These are phyloP conservation scores for Gerris lacustris DNA, from an alignment of 2,888 invertebrate genomes.

Conservation along the genomic window DNA sequence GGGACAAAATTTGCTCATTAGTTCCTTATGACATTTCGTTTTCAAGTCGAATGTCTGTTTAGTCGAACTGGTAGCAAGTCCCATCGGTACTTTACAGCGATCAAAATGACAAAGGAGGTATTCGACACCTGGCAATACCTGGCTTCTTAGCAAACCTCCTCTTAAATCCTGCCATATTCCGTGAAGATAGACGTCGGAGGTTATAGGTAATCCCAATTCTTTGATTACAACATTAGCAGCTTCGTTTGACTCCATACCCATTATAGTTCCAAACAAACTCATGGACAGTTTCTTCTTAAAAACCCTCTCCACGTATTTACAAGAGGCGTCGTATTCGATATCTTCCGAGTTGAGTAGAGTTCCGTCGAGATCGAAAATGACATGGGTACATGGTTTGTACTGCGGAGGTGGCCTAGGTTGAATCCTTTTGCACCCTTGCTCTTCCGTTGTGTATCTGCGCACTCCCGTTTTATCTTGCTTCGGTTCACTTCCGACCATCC, in stretches of 20 bases:
- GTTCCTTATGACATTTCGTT: slow-evolving; percentile 9
- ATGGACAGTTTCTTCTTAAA: neutral
- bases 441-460: too few species aligned
- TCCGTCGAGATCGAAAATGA: neutral
- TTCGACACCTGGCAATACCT: slow-evolving; percentile 5
- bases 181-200: slow-evolving; percentile 19
- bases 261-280: neutral
- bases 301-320: neutral
- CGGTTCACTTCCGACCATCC: too few species aligned
- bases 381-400: neutral
- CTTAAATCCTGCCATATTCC: slow-evolving; percentile 22
- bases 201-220: slow-evolving; percentile 16
- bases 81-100: slow-evolving; percentile 19
- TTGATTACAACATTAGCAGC: slow-evolving; percentile 18
- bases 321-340: neutral
- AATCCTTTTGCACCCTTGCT: too few species aligned
- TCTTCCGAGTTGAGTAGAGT: neutral
- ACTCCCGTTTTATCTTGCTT: too few species aligned
- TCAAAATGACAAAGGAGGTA: slow-evolving; percentile 22
- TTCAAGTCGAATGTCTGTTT: slow-evolving; percentile 18
- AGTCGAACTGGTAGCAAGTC: slow-evolving; percentile 18
- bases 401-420: too few species aligned
- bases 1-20: slow-evolving; percentile 21
- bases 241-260: slow-evolving; percentile 17
- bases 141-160: neutral